phyloP scores from a whole-genome alignment of 2,888 invertebrate genomes.

The Pocota personata region DNA sequence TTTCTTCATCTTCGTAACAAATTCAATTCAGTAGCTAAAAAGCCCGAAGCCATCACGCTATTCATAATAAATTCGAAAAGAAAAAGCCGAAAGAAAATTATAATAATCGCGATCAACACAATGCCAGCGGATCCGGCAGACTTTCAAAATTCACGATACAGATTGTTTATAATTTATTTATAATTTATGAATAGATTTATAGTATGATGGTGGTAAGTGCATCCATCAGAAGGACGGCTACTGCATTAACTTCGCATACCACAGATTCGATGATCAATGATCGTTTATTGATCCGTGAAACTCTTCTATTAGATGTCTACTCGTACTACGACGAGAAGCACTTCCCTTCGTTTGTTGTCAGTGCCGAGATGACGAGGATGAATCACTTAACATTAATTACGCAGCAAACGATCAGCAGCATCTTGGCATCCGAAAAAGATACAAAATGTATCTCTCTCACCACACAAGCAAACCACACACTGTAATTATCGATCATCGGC shows the following conservation, averaged over 20 bases:
- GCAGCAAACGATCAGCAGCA: constrained; percentile 69
- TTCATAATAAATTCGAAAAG: background rate
- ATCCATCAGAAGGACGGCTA: constrained; percentile 25
- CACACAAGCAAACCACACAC: background rate
- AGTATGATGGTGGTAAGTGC: constrained; percentile 17
- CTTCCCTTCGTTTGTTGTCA: background rate
- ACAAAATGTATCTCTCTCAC: constrained; percentile 36
- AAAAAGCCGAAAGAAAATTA: constrained; percentile 22
- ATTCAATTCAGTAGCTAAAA: constrained; percentile 59
- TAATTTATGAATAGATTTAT: constrained; percentile 28
- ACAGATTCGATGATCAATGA: constrained; percentile 28
- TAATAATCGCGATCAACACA: constrained; percentile 17
- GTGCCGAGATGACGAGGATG: background rate
- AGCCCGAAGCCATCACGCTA: constrained; percentile 45
- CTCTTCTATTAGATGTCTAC: constrained; percentile 32
- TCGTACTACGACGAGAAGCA: background rate
- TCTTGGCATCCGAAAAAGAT: constrained; percentile 29
- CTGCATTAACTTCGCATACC: constrained; percentile 22
- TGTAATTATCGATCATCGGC: constrained; percentile 65
- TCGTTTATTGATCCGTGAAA: constrained; percentile 61
- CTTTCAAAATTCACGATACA: constrained; percentile 47
- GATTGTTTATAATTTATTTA: constrained; percentile 49
- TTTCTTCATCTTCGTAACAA: background rate
- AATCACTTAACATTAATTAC: constrained; percentile 74
- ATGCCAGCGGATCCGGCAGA: constrained; percentile 3